phyloP scores from a whole-genome alignment of 2,113 vertebrate species.

The Cololabis saira region DNA sequence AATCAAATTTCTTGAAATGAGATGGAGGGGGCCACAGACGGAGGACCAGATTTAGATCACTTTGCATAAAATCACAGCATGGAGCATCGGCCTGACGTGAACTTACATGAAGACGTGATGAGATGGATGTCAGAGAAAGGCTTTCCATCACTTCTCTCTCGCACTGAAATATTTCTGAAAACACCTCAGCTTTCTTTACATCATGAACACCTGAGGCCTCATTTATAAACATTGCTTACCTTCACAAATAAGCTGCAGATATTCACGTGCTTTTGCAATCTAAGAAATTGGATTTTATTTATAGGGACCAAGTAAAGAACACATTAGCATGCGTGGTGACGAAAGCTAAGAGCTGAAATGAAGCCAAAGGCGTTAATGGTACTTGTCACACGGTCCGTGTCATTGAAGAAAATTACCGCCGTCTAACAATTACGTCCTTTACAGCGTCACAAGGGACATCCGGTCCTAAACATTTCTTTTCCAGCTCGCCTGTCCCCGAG shows the following conservation, averaged over 20 bases:
- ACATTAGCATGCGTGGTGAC: neutral
- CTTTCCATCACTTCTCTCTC: slow-evolving; percentile 9
- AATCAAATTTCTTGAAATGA: too few species aligned
- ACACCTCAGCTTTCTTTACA: slow-evolving; percentile 35
- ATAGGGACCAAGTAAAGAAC: neutral
- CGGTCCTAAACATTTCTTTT: slow-evolving; percentile 33
- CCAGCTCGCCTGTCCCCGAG: slow-evolving; percentile 32
- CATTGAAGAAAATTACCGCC: slow-evolving; percentile 59
- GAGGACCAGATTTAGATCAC: too few species aligned
- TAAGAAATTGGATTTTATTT: slow-evolving; percentile 15
- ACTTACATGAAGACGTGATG: neutral
- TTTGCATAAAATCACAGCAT: too few species aligned
- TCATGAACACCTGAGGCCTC: slow-evolving; percentile 54
- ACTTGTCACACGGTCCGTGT: slow-evolving; percentile 56
- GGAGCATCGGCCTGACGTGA: neutral
- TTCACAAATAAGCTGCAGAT: slow-evolving; percentile 3
- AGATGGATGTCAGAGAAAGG: slow-evolving; percentile 3
- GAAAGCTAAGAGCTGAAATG: slow-evolving; percentile 27
- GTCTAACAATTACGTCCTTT: slow-evolving; percentile 63
- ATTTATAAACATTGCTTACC: slow-evolving; percentile 61
- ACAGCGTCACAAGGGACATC: slow-evolving; percentile 40
- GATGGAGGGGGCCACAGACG: too few species aligned
- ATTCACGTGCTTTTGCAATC: neutral
- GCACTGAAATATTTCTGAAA: slow-evolving; percentile 10
- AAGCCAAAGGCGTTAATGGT: slow-evolving; percentile 57